Conservation (phyloP, 2,888 invertebrate species). For the Abrostola triplasia region DNA sequence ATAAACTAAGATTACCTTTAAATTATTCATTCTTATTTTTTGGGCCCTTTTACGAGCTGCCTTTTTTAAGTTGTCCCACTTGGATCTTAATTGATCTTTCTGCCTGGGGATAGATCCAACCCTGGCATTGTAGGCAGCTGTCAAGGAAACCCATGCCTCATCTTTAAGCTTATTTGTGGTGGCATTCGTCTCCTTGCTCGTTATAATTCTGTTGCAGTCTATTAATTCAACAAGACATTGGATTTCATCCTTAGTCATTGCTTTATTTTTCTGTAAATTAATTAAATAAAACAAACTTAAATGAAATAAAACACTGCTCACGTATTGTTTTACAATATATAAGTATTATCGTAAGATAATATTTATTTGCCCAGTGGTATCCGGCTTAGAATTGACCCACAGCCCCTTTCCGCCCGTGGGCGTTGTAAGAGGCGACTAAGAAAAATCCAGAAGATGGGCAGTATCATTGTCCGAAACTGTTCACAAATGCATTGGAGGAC, state of each 20-base stretch:
- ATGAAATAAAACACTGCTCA: no score
- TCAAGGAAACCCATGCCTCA: slow-evolving; percentile 37
- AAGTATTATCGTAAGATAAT: no score
- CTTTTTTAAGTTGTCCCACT: slow-evolving; percentile 32
- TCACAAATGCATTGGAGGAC: no score
- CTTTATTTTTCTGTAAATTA: no score
- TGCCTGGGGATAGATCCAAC: slow-evolving; percentile 8
- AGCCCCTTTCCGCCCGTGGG: no score
- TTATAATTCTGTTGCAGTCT: slow-evolving; percentile 2
- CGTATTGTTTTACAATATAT: no score
- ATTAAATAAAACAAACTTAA: no score
- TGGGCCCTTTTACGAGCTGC: slow-evolving; percentile 12
- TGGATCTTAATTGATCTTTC: slow-evolving; percentile 20
- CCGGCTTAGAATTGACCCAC: no score
- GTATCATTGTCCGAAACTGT: no score
- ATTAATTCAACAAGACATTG: slow-evolving; percentile 9
- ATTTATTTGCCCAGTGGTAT: no score
- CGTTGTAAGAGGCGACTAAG: no score
- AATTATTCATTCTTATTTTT: slow-evolving; percentile 10
- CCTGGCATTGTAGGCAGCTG: slow-evolving; percentile 25
- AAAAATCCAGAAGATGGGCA: no score
- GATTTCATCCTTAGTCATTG: slow-evolving; percentile 8
- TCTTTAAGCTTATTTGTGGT: slow-evolving; percentile 44
- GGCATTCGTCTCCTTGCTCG: slow-evolving; percentile 29
- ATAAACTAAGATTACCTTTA: slow-evolving; percentile 11